A percentile compares a stretch with the other conserved stretches of the same genome.
phyloP scores from a whole-genome alignment of 2,113 vertebrate genomes.

The Chloropsis cyanopogon region DNA sequence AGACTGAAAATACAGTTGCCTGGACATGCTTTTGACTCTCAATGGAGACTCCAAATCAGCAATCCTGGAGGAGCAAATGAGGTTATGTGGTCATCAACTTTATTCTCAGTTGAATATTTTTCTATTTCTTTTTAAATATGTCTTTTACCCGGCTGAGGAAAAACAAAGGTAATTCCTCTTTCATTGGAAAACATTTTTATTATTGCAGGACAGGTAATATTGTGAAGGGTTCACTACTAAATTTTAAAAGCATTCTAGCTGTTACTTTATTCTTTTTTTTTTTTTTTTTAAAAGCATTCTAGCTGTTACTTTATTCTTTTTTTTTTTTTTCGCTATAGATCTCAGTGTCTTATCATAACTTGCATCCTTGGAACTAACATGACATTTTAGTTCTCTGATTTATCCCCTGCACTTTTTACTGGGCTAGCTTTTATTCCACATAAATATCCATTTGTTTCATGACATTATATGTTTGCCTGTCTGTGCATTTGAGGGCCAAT shows the following conservation, averaged over 20 bases:
- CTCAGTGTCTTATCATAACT: not conserved
- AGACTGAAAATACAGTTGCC: not conserved
- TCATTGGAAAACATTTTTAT: not conserved
- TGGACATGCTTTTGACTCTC: not conserved
- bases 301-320: not conserved
- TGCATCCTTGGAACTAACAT: not conserved
- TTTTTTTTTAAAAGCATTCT: not conserved
- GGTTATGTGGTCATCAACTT: not conserved
- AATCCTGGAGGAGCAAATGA: not conserved
- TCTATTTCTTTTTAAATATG: not conserved
- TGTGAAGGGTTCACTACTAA: not conserved
- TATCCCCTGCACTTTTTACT: not conserved
- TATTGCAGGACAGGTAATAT: not conserved
- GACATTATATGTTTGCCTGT: not conserved
- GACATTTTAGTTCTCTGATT: not conserved
- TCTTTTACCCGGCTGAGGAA: accelerated
- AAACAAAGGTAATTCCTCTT: not conserved
- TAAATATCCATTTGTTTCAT: not conserved
- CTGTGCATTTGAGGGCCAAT: not conserved
- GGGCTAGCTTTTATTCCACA: not conserved
- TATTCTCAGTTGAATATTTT: not conserved
- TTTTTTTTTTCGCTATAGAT: not conserved
- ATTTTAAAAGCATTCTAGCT: not conserved
- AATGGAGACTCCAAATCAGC: not conserved
- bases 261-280: not conserved